These are phyloP conservation scores for Dugesia japonica DNA, from an alignment of 2,888 invertebrate species.

Conservation along the genomic window DNA sequence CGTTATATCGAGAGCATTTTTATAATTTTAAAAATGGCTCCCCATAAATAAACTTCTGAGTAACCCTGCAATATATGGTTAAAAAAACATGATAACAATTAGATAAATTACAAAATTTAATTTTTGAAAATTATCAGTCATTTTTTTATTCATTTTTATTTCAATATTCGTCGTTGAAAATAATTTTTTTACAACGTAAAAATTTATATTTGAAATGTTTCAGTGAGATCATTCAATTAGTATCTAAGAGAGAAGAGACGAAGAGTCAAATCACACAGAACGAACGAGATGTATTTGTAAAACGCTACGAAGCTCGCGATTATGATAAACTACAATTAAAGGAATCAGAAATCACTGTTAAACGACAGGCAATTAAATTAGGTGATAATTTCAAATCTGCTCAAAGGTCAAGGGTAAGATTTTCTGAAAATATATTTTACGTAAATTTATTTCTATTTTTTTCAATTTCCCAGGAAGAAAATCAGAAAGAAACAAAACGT, in stretches of 20 bases:
- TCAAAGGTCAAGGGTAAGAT: not conserved
- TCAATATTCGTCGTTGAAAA: too few species aligned
- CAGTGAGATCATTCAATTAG: not conserved
- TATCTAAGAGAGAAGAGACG: not conserved
- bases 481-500: conserved; percentile 13
- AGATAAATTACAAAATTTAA: too few species aligned
- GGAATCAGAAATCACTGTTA: conserved; percentile 3
- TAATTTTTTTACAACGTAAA: too few species aligned
- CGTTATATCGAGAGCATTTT: too few species aligned
- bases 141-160: too few species aligned
- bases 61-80: too few species aligned
- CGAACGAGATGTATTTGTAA: conserved; percentile 7
- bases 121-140: too few species aligned
- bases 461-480: not conserved
- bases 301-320: conserved; percentile 1
- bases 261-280: conserved; percentile 10
- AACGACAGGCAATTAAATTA: conserved; percentile 1
- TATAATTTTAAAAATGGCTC: too few species aligned
- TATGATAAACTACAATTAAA: not conserved
- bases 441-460: not conserved
- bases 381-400: not conserved
- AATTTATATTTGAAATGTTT: too few species aligned
- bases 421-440: too few species aligned
- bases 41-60: too few species aligned
- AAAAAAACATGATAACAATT: too few species aligned